phyloP scores from a whole-genome alignment of 2,888 invertebrate genomes.

The Platynereis dumerilii region DNA sequence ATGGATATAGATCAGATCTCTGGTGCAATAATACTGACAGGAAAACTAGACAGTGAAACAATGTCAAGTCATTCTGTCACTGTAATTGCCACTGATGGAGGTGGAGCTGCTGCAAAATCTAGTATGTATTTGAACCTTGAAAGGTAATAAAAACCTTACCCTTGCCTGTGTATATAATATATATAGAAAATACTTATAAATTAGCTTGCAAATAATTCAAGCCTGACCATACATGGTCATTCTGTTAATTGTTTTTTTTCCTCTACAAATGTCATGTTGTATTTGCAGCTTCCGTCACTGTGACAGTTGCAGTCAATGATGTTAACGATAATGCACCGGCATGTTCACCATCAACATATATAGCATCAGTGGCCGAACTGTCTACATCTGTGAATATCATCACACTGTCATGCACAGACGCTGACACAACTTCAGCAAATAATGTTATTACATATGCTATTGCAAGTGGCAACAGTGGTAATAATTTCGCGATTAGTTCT shows the following conservation, averaged over 20 bases:
- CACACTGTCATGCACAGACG: constrained; percentile 36
- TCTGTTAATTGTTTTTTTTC: no score
- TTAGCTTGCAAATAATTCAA: no score
- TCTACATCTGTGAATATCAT: constrained; percentile 17
- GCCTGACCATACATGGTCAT: no score
- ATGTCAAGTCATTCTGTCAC: background rate
- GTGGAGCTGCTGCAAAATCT: background rate
- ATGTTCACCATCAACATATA: background rate
- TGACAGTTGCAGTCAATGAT: background rate
- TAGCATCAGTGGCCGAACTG: background rate
- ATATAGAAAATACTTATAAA: no score
- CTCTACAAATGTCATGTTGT: no score
- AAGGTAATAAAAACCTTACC: no score
- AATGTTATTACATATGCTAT: background rate
- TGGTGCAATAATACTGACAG: background rate
- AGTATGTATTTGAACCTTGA: no score
- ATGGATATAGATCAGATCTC: background rate
- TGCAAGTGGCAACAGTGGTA: background rate
- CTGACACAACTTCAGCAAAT: background rate
- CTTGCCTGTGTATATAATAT: no score
- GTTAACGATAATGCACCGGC: background rate
- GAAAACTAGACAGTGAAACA: background rate
- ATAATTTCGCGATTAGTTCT: background rate
- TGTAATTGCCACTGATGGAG: background rate
- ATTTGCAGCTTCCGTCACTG: background rate